These are phyloP conservation scores for Hydrochoerus hydrochaeris DNA, from an alignment of 2,113 vertebrate genomes.

Conservation along the genomic window DNA sequence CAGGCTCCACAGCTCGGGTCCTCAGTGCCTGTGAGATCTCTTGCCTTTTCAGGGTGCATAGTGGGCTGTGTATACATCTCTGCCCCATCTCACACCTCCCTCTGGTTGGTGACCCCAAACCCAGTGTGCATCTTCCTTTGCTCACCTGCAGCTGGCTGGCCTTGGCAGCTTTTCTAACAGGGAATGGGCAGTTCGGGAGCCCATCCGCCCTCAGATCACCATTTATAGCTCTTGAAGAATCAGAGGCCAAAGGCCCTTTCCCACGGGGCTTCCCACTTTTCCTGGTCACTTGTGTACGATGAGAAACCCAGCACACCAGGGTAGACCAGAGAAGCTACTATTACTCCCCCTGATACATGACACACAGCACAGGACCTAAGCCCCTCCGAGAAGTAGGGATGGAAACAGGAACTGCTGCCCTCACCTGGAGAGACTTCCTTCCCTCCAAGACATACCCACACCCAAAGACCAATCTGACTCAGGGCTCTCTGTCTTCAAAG, in stretches of 20 bases:
- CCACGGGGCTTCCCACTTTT: neutral
- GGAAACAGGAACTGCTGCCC: neutral
- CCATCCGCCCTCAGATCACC: neutral
- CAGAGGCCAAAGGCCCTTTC: neutral
- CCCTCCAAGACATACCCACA: too few species aligned
- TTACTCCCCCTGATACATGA: neutral
- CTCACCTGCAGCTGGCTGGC: neutral
- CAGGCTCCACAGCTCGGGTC: neutral
- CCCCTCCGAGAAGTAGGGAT: neutral
- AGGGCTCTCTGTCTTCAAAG: too few species aligned
- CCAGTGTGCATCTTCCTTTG: neutral
- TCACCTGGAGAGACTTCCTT: neutral
- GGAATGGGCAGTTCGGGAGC: neutral
- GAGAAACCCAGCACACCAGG: neutral
- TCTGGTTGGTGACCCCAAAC: neutral
- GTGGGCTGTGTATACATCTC: too few species aligned
- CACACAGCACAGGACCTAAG: neutral
- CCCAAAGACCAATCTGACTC: neutral
- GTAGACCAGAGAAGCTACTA: neutral
- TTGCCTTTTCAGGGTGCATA: rapidly evolving
- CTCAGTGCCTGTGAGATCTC: rapidly evolving
- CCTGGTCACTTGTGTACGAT: neutral
- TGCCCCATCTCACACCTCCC: neutral
- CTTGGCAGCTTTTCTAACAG: neutral
- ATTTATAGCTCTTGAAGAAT: neutral